phyloP scores from a whole-genome alignment of 2,797 vertebrate species.

The Myotis planiceps region DNA sequence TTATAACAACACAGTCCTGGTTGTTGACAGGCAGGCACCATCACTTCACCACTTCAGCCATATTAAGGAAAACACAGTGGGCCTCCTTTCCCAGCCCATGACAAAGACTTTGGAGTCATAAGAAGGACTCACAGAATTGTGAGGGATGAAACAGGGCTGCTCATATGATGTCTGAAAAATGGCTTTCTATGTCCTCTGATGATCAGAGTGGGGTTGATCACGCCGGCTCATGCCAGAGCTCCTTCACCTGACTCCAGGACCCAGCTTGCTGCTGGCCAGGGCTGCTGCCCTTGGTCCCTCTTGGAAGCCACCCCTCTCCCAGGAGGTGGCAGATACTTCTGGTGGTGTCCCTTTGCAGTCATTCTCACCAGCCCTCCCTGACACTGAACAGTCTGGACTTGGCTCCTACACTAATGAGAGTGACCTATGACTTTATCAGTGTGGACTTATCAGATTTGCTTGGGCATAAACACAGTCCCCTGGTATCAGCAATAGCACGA shows the following conservation, averaged over 20 bases:
- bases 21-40: background rate
- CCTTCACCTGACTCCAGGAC: background rate
- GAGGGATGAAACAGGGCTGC: background rate
- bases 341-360: background rate
- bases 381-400: background rate
- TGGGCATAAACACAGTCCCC: background rate
- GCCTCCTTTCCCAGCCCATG: background rate
- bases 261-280: background rate
- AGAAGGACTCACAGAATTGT: background rate
- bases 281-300: background rate
- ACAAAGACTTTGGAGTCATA: background rate
- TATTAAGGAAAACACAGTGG: background rate
- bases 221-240: rapidly evolving
- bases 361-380: background rate
- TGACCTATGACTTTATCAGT: background rate
- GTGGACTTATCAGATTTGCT: background rate
- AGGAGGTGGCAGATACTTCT: background rate
- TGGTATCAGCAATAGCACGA: rapidly evolving
- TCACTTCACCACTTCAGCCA: background rate
- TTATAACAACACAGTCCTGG: background rate
- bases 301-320: background rate
- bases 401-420: background rate
- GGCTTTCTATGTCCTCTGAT: background rate
- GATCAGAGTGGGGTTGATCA: no score
- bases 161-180: background rate